phyloP scores from a whole-genome alignment of 2,888 invertebrate species.

The Vanessa cardui region DNA sequence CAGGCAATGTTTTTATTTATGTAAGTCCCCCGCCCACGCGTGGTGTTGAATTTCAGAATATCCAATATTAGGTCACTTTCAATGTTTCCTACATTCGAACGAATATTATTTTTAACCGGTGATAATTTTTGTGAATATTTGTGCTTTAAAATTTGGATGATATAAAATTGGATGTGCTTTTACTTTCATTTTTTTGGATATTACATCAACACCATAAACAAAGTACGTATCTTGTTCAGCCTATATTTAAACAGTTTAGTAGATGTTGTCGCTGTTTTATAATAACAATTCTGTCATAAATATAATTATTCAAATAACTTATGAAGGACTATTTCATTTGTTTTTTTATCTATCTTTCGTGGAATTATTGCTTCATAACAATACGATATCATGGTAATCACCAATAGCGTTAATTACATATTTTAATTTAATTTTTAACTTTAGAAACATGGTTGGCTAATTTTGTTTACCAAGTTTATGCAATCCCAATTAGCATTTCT shows the following conservation, averaged over 20 bases:
- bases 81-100: constrained; percentile 51
- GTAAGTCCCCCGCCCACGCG: constrained; percentile 63
- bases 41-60: constrained; percentile 57
- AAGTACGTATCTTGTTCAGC: background rate
- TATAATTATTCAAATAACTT: too few species aligned
- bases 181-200: background rate
- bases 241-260: background rate
- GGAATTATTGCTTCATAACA: background rate
- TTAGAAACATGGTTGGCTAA: background rate
- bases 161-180: constrained; percentile 23
- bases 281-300: too few species aligned
- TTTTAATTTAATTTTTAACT: too few species aligned
- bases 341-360: background rate
- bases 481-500: constrained; percentile 66
- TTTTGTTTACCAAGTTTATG: constrained; percentile 38
- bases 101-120: constrained; percentile 30
- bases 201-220: background rate
- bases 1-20: constrained; percentile 75
- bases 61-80: constrained; percentile 57
- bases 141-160: background rate
- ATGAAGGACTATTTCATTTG: too few species aligned
- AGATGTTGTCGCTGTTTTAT: too few species aligned
- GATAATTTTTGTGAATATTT: background rate
- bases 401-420: too few species aligned
- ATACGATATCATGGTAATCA: background rate